These are phyloP conservation scores for Macheiramphus alcinus DNA, from an alignment of 2,113 vertebrate species.

Conservation along the genomic window DNA sequence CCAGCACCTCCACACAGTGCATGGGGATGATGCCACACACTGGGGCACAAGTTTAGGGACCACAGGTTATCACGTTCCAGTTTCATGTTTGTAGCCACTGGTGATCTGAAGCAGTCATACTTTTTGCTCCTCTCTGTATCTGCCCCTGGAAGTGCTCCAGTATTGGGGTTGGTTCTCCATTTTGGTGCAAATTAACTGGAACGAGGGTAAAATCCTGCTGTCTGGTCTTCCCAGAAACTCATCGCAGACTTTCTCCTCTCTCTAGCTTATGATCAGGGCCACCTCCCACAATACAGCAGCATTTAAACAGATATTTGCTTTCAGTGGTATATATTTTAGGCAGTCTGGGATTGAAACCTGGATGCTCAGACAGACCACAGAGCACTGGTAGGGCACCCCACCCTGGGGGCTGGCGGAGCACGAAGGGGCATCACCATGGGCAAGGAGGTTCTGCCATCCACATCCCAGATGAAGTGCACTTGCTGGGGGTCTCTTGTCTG, in stretches of 20 bases:
- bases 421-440: neutral
- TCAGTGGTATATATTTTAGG: neutral
- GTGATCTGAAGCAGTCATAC: slow-evolving; percentile 21
- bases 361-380: neutral
- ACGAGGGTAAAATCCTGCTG: neutral
- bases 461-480: neutral
- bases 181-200: neutral
- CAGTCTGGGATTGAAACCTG: neutral
- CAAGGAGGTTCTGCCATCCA: neutral
- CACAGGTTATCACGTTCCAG: slow-evolving; percentile 1
- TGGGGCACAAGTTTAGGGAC: neutral
- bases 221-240: neutral
- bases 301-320: neutral
- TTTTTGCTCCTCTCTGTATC: neutral
- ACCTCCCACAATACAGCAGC: neutral
- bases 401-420: neutral
- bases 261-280: neutral
- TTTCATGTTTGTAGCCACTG: neutral
- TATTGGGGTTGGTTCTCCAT: neutral
- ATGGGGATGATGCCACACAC: accelerated
- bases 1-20: accelerated
- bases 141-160: neutral
- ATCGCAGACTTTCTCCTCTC: neutral
- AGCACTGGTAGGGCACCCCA: too few species aligned
- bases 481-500: neutral